A percentile compares a stretch with the other conserved stretches of the same genome.
These are phyloP conservation scores for Gymnobelideus leadbeateri DNA, from an alignment of 2,113 vertebrate species.

Conservation along the genomic window DNA sequence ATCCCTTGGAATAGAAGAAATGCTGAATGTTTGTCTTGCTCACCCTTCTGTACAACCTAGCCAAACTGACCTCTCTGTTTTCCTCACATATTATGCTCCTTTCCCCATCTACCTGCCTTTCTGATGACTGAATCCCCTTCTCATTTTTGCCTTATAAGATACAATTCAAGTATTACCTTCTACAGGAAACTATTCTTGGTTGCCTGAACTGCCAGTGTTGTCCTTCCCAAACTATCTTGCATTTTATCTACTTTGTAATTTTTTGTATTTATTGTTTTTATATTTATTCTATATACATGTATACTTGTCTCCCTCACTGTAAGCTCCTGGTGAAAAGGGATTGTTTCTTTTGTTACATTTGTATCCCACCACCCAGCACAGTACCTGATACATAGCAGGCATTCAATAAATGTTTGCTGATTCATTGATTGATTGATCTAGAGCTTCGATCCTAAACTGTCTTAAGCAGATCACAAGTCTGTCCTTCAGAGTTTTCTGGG, in stretches of 20 bases:
- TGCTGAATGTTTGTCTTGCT: too few species aligned
- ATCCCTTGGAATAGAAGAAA: background rate
- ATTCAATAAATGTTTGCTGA: background rate
- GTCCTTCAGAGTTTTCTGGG: background rate
- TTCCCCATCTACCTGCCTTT: background rate
- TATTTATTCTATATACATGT: background rate
- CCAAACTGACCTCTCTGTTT: background rate
- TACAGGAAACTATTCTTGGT: background rate
- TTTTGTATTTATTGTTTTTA: background rate
- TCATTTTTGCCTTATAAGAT: background rate
- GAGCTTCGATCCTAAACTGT: background rate
- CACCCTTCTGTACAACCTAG: background rate
- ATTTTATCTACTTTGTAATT: background rate
- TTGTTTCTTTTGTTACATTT: background rate
- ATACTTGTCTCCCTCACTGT: background rate
- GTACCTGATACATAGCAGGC: background rate
- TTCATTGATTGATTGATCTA: background rate
- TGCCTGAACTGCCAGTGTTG: background rate
- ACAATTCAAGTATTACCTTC: background rate
- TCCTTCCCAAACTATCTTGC: background rate
- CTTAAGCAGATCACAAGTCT: background rate
- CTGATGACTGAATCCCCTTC: background rate
- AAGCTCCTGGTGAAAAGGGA: background rate
- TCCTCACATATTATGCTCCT: background rate
- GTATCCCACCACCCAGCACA: background rate